These are phyloP conservation scores for Cephalopterus ornatus DNA, from an alignment of 2,113 vertebrate species.

Conservation along the genomic window DNA sequence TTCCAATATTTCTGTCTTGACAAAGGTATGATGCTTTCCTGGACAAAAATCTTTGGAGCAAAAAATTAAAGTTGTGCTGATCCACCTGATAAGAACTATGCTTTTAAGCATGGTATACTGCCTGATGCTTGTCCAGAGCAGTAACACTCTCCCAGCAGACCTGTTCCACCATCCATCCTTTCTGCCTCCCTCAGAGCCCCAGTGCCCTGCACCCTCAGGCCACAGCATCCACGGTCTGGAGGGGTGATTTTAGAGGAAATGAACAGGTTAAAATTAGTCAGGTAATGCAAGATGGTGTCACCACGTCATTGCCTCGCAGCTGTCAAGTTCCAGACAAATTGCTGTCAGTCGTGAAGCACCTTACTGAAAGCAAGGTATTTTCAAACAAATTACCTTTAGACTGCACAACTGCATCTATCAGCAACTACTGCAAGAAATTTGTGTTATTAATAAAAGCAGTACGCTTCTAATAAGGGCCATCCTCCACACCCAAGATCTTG, in stretches of 20 bases:
- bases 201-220: neutral
- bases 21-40: neutral
- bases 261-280: neutral
- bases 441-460: neutral
- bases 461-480: neutral
- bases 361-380: neutral
- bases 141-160: neutral
- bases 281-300: neutral
- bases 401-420: neutral
- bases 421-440: neutral
- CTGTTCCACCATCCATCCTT: neutral
- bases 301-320: neutral
- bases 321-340: conserved; percentile 2
- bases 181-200: neutral
- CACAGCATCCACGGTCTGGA: rapidly evolving
- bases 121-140: neutral
- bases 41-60: neutral
- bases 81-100: neutral
- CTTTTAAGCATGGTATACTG: neutral
- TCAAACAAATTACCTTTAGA: neutral
- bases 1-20: neutral
- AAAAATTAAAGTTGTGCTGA: neutral
- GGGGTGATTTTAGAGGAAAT: neutral
- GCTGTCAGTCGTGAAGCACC: neutral
- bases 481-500: neutral